Evolutionary conservation across 1,140 invertebrate species (phyloP).

Genomic region (Anadara kagoshimensis): DNA sequence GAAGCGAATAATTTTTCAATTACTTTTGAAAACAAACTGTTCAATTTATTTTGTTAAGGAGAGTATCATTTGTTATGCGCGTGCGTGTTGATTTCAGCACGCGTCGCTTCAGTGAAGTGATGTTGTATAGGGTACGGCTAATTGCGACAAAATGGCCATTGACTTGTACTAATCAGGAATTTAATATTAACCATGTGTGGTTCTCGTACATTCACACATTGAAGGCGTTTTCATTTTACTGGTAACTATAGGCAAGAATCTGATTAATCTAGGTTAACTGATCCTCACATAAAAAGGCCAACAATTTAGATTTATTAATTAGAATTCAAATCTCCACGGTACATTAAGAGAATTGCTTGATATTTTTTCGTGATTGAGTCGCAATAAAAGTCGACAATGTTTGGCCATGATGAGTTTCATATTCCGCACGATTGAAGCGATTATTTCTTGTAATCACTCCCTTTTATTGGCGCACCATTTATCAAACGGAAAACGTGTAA

Average conservation of each 20-base stretch:
- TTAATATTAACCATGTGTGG: conserved; percentile 32
- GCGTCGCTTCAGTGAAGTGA: conserved; percentile 27
- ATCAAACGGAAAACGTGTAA: no score
- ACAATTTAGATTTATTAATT: conserved; percentile 42
- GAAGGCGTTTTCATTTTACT: conserved; percentile 39
- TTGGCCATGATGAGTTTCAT: conserved; percentile 35
- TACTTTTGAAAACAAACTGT: conserved; percentile 11
- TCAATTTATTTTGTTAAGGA: conserved; percentile 28
- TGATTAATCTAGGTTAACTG: conserved; percentile 49
- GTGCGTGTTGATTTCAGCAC: conserved; percentile 6
- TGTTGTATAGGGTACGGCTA: conserved; percentile 13
- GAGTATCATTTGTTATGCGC: conserved; percentile 20
- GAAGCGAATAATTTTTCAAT: conserved; percentile 18
- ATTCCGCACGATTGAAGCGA: conserved; percentile 42
- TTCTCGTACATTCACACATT: conserved; percentile 29
- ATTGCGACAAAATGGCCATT: conserved; percentile 43
- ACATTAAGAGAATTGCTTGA: conserved; percentile 45
- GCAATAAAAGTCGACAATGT: conserved; percentile 44
- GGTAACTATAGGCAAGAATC: conserved; percentile 30
- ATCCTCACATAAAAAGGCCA: conserved; percentile 21
- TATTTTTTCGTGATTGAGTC: conserved; percentile 44
- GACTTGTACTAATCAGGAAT: conserved; percentile 38
- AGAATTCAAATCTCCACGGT: conserved; percentile 45
- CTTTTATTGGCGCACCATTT: no score
- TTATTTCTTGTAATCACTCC: conserved; percentile 41